Conservation (phyloP, 2,113 vertebrate genomes). For the Neofelis nebulosa region DNA sequence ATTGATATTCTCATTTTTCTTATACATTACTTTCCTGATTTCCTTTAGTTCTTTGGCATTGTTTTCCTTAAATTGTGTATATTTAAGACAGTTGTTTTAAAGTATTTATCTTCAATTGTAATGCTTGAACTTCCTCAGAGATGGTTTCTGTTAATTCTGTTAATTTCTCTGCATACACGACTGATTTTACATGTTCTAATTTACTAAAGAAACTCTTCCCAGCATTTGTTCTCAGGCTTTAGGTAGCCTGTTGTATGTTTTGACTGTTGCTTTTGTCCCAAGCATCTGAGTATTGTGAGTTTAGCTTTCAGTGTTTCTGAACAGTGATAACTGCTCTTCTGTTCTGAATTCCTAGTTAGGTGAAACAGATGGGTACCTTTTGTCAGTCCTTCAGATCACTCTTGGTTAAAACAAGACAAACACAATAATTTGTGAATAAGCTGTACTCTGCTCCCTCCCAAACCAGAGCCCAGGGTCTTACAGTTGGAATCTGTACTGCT, state of each 20-base stretch:
- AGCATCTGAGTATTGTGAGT: neutral
- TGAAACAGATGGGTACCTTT: neutral
- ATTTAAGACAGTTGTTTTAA: neutral
- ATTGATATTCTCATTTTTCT: neutral
- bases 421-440: neutral
- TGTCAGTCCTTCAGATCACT: neutral
- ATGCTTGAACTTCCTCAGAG: neutral
- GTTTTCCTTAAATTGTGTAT: neutral
- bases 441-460: neutral
- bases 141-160: neutral
- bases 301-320: neutral
- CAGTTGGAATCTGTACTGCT: no score
- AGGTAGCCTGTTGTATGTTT: neutral
- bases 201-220: neutral
- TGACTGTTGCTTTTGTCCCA: neutral
- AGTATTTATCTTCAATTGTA: neutral
- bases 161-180: neutral
- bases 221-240: neutral
- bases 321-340: neutral
- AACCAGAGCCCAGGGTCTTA: neutral
- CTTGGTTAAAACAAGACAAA: neutral
- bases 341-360: neutral
- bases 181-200: neutral
- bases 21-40: neutral
- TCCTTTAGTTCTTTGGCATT: neutral